Evolutionary conservation across 2,113 vertebrate genomes (phyloP).

Genomic region (Campylomormyrus numenius): DNA sequence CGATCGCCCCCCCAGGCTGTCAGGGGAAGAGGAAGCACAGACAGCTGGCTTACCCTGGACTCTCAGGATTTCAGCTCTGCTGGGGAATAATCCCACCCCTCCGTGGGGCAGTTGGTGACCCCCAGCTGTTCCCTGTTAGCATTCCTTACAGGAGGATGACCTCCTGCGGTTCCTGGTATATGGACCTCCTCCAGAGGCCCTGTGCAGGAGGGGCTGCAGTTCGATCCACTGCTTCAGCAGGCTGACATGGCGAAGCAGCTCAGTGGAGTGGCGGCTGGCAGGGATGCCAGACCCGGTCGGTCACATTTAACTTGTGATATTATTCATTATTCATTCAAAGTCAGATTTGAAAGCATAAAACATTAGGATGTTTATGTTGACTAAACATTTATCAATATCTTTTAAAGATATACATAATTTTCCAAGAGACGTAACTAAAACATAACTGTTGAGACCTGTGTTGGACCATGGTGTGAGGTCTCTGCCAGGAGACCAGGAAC

Average conservation of each 20-base stretch:
- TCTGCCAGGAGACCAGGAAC: background rate
- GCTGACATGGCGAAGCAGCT: background rate
- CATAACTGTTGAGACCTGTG: no score
- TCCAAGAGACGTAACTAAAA: no score
- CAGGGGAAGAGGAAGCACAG: background rate
- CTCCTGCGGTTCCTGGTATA: no score
- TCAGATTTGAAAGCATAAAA: no score
- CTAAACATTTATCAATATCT: no score
- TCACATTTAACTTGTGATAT: no score
- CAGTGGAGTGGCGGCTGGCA: background rate
- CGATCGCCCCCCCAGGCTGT: background rate
- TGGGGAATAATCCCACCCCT: background rate
- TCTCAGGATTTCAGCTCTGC: background rate
- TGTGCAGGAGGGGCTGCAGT: no score
- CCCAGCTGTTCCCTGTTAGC: background rate
- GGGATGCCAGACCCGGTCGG: background rate
- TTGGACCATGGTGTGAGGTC: background rate
- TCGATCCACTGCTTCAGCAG: background rate
- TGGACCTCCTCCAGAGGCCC: no score
- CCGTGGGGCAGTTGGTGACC: background rate
- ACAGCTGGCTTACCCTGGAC: background rate
- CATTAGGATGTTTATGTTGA: no score
- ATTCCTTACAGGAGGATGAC: background rate
- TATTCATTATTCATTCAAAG: no score
- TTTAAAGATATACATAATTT: no score